Percentiles rank a stretch among this genome's conserved stretches.
These are phyloP conservation scores for Cisticola juncidis DNA, from an alignment of 2,113 vertebrate species.

Conservation along the genomic window DNA sequence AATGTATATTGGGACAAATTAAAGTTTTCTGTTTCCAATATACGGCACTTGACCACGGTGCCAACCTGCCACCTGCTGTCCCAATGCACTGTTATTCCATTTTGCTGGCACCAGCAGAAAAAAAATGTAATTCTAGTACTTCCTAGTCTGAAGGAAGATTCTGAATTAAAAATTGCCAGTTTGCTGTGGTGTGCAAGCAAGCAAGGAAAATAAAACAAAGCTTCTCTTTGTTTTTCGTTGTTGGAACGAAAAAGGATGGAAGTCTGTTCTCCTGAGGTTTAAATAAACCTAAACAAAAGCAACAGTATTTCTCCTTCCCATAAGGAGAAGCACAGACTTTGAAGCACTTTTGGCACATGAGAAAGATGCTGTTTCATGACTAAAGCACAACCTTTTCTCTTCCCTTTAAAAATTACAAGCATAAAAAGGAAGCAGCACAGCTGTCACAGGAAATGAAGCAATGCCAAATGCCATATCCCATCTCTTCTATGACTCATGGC, in stretches of 20 bases:
- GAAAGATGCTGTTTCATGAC: not conserved
- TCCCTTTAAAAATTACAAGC: not conserved
- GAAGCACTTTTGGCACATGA: not conserved
- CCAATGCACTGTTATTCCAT: not conserved
- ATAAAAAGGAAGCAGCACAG: not conserved
- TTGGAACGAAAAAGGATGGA: not conserved
- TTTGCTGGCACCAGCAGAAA: not conserved
- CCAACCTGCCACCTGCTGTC: not conserved
- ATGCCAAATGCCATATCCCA: not conserved
- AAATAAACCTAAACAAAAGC: not conserved
- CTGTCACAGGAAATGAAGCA: not conserved
- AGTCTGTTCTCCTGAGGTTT: not conserved
- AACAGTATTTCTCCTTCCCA: not conserved
- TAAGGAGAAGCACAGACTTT: not conserved
- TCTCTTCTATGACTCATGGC: not conserved
- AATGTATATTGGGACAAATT: not conserved
- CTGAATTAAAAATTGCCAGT: not conserved
- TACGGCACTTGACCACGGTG: accelerated
- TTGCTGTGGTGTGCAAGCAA: not conserved
- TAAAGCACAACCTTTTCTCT: not conserved
- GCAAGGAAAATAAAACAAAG: conserved; percentile 1
- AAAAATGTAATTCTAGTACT: not conserved
- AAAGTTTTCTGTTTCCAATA: not conserved
- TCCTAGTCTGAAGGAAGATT: not conserved
- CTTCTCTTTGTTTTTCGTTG: too few species aligned